A percentile compares a stretch with the other conserved stretches of the same genome.
Evolutionary conservation across 2,888 invertebrate species (phyloP).

Genomic region (Phengaris alcon): DNA sequence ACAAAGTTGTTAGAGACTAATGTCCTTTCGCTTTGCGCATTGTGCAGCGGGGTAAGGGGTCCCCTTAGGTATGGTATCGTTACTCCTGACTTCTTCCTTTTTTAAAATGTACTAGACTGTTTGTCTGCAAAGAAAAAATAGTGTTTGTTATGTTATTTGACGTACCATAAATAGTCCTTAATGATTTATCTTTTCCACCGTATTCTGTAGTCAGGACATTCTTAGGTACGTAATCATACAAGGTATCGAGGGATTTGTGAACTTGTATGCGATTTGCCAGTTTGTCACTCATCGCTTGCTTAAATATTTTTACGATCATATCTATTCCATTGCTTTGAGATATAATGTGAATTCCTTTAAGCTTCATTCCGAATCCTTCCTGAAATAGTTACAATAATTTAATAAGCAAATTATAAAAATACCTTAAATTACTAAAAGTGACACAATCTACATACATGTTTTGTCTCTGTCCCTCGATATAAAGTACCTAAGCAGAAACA

Average conservation of each 20-base stretch:
- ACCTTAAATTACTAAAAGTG: no score
- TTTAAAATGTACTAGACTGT: no score
- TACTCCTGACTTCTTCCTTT: no score
- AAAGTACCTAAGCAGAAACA: no score
- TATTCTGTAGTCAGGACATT: conserved; percentile 51
- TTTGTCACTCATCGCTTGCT: conserved; percentile 50
- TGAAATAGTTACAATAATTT: conserved; percentile 41
- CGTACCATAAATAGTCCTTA: conserved; percentile 18
- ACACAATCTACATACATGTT: no score
- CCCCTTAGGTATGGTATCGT: no score
- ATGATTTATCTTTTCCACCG: conserved; percentile 43
- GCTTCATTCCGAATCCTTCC: conserved; percentile 54
- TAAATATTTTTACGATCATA: conserved; percentile 53
- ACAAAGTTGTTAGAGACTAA: no score
- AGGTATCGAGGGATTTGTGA: conserved; percentile 41
- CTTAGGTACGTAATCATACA: conserved; percentile 44
- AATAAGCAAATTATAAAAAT: no score
- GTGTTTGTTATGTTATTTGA: neutral
- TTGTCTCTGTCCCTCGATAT: no score
- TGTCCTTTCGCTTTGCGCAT: no score
- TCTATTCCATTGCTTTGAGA: conserved; percentile 59
- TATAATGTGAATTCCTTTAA: conserved; percentile 61
- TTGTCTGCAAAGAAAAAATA: no score
- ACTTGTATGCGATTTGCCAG: conserved; percentile 42
- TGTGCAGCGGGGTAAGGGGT: no score